Percentiles rank a stretch among this genome's conserved stretches.
These are phyloP conservation scores for Colinus virginianus DNA, from an alignment of 2,113 vertebrate genomes.

Conservation along the genomic window DNA sequence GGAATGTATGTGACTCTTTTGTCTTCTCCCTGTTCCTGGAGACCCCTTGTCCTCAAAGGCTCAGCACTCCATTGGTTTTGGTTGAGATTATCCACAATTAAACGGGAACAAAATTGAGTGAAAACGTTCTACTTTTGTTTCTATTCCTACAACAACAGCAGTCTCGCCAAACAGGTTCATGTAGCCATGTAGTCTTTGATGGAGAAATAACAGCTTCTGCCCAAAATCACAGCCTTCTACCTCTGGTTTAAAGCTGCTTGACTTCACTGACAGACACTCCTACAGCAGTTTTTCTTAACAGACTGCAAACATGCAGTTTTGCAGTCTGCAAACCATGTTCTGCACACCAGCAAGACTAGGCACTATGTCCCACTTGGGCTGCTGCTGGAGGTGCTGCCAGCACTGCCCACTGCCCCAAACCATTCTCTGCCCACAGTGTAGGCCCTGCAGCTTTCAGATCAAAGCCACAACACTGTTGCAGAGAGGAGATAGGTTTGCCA, in stretches of 20 bases:
- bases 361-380: background rate
- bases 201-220: background rate
- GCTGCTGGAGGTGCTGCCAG: background rate
- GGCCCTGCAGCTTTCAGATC: background rate
- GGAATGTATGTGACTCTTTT: background rate
- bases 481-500: background rate
- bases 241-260: background rate
- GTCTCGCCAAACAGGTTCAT: background rate
- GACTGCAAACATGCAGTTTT: background rate
- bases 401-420: fast-evolving
- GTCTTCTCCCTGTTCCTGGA: background rate
- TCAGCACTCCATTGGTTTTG: background rate
- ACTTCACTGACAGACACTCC: background rate
- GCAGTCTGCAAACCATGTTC: fast-evolving
- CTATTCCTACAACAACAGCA: background rate
- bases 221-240: background rate
- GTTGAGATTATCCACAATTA: background rate
- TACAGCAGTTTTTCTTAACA: background rate
- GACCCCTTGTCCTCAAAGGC: background rate
- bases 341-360: fast-evolving
- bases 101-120: background rate
- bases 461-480: conserved; percentile 1
- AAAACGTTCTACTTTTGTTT: background rate
- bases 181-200: background rate
- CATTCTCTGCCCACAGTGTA: background rate